Evolutionary conservation across 1,140 invertebrate species (phyloP).

Genomic region (Lordiphosa clarofinis): DNA sequence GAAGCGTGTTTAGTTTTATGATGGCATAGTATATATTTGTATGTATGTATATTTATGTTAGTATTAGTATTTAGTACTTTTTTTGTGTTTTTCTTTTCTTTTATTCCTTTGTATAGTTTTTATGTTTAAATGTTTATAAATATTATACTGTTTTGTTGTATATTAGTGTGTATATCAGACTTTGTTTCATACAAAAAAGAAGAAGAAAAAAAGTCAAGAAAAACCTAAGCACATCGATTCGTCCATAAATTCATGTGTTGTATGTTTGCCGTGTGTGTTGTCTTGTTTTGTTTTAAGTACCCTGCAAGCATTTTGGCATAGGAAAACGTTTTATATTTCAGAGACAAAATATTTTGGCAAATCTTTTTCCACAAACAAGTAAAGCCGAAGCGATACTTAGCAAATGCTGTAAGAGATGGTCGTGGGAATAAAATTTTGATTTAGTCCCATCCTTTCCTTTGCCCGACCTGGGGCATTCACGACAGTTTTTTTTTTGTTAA

Average conservation of each 20-base stretch:
- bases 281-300: conserved; percentile 8
- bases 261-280: conserved; percentile 29
- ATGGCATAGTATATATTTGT: conserved; percentile 33
- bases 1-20: conserved; percentile 46
- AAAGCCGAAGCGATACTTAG: too few species aligned
- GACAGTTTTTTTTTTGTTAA: too few species aligned
- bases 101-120: conserved; percentile 56
- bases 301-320: too few species aligned
- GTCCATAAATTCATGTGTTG: conserved; percentile 75
- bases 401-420: too few species aligned
- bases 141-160: conserved; percentile 71
- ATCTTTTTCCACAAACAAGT: too few species aligned
- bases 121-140: conserved; percentile 69
- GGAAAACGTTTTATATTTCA: too few species aligned
- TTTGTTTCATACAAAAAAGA: conserved; percentile 70
- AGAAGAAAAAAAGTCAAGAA: too few species aligned
- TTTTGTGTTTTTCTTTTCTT: conserved; percentile 11
- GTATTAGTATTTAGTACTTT: conserved; percentile 25
- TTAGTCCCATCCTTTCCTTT: too few species aligned
- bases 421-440: too few species aligned
- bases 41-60: conserved; percentile 25
- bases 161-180: conserved; percentile 78
- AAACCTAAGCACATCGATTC: conserved; percentile 73
- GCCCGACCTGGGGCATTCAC: too few species aligned
- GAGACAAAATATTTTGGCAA: too few species aligned